Evolutionary conservation across 92 coral and sea anemone genomes (phyloP).

Genomic region (Montipora capitata): DNA sequence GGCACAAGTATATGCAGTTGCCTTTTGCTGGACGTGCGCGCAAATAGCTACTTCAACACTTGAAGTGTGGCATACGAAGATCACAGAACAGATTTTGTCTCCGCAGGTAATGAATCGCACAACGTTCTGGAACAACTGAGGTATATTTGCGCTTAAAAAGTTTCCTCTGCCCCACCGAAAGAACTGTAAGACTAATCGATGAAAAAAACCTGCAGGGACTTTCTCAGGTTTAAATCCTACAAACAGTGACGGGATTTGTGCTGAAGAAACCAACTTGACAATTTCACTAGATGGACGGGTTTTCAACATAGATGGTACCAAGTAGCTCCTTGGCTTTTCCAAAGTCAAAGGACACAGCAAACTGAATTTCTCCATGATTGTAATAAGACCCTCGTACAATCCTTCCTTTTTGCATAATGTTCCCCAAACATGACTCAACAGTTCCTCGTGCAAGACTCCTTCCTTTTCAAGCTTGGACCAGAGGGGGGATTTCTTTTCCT

Average conservation of each 20-base stretch:
- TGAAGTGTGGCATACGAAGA: background rate
- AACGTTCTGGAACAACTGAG: background rate
- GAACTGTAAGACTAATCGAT: background rate
- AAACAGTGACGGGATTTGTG: background rate
- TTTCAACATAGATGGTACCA: background rate
- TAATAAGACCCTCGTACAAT: background rate
- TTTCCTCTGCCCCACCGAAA: background rate
- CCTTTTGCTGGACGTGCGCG: background rate
- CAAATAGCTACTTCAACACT: background rate
- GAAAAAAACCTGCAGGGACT: background rate
- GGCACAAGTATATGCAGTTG: background rate
- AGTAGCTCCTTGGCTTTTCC: background rate
- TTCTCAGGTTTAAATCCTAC: background rate
- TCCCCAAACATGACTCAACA: conserved; percentile 1
- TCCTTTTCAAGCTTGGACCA: background rate
- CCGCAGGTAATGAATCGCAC: background rate
- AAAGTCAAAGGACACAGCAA: conserved; percentile 1
- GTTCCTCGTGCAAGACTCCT: background rate
- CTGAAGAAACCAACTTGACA: background rate
- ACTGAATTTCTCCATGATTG: conserved; percentile 9
- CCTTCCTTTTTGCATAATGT: background rate
- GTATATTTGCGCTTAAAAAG: background rate
- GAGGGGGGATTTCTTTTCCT: background rate
- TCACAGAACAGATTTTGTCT: background rate
- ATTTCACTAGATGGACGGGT: background rate